These are phyloP conservation scores for Scaptomyza hsui DNA, from an alignment of 1,140 invertebrate species.

Conservation along the genomic window DNA sequence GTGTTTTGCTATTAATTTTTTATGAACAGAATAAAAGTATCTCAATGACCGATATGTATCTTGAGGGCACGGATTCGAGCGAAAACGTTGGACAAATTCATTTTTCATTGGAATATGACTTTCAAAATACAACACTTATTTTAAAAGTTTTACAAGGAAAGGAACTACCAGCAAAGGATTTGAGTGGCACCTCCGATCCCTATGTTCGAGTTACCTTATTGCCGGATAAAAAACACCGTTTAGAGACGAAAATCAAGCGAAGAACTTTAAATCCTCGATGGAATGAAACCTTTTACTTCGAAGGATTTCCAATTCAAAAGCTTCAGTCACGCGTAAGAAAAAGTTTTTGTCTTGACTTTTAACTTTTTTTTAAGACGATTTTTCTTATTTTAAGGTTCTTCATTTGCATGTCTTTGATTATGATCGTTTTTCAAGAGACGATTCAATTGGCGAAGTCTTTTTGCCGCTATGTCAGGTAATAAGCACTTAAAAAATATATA, in stretches of 20 bases:
- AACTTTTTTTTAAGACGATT: too few relatives aligned
- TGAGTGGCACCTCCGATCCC: conserved; percentile 96
- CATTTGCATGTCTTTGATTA: conserved; percentile 98
- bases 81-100: conserved; percentile 97
- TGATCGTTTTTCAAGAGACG: conserved; percentile 96
- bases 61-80: conserved; percentile 95
- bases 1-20: conserved; percentile 83
- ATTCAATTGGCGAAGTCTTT: conserved; percentile 98
- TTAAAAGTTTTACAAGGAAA: conserved; percentile 96
- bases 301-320: conserved; percentile 97
- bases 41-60: conserved; percentile 97
- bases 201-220: conserved; percentile 96
- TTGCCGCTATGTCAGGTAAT: conserved; percentile 94
- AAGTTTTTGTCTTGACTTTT: not conserved
- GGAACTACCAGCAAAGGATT: conserved; percentile 96
- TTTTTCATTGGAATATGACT: conserved; percentile 97
- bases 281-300: conserved; percentile 99
- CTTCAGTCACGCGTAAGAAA: conserved; percentile 91
- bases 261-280: conserved; percentile 97
- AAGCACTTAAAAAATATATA: not conserved
- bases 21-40: conserved; percentile 95
- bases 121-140: conserved; percentile 96
- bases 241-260: conserved; percentile 98
- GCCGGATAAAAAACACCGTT: conserved; percentile 97
- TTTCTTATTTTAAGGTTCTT: conserved; percentile 89